Evolutionary conservation across 2,888 invertebrate genomes (phyloP).

Genomic region (Poecilobothrus nobilitatus): DNA sequence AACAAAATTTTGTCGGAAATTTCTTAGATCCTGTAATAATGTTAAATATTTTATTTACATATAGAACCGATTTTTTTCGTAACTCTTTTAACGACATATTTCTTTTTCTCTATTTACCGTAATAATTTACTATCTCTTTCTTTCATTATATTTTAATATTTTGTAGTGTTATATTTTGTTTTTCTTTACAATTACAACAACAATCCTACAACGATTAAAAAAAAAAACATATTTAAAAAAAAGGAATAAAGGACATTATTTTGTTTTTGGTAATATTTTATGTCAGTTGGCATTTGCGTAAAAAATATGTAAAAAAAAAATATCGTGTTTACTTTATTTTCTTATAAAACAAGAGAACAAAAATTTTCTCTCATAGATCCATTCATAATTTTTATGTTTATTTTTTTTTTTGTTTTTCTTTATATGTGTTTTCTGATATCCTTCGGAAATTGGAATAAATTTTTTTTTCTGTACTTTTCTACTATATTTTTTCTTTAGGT

Average conservation of each 20-base stretch:
- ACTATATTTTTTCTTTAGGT: not conserved
- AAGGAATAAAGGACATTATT: not conserved
- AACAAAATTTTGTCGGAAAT: too few relatives aligned
- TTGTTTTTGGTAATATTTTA: not conserved
- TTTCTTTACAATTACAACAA: too few relatives aligned
- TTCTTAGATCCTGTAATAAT: too few relatives aligned
- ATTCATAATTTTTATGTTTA: not conserved
- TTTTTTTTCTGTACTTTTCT: not conserved
- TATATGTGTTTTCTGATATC: not conserved
- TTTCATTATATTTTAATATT: too few relatives aligned
- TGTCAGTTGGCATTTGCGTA: conserved; percentile 1
- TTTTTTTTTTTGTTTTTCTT: not conserved
- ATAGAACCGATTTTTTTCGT: too few relatives aligned
- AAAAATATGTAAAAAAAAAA: not conserved
- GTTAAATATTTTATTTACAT: too few relatives aligned
- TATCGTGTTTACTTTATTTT: not conserved
- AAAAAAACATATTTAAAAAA: too few relatives aligned
- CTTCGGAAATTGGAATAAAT: not conserved
- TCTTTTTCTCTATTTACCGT: too few relatives aligned
- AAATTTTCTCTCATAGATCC: not conserved
- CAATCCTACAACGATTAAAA: too few relatives aligned
- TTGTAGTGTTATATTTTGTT: too few relatives aligned
- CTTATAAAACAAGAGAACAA: not conserved
- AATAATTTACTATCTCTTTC: too few relatives aligned
- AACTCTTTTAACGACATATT: too few relatives aligned